These are phyloP conservation scores for Pocillopora verrucosa DNA, from an alignment of 64 coral and sea anemone species.

Conservation along the genomic window DNA sequence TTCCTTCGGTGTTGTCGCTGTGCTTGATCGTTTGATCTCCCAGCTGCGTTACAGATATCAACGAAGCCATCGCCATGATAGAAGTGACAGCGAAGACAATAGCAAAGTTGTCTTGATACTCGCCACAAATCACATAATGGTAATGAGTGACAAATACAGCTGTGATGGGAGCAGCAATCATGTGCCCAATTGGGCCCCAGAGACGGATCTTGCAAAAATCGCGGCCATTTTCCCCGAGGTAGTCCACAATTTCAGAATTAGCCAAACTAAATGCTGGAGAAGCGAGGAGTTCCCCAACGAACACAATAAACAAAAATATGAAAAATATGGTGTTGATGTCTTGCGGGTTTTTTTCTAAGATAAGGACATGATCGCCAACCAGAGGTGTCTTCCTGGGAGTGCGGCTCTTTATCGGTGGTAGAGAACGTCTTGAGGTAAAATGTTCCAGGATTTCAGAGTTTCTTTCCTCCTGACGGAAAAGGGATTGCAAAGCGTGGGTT, in stretches of 20 bases:
- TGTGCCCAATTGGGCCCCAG: slow-evolving; percentile 23
- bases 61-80: neutral
- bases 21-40: neutral
- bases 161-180: neutral
- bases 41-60: slow-evolving; percentile 5
- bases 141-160: neutral
- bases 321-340: slow-evolving; percentile 15
- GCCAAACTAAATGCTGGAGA: slow-evolving; percentile 17
- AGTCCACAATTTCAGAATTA: slow-evolving; percentile 36
- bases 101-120: slow-evolving; percentile 35
- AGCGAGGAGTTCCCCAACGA: slow-evolving; percentile 14
- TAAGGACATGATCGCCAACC: neutral
- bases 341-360: neutral
- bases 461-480: neutral
- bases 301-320: slow-evolving; percentile 24
- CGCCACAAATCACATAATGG: slow-evolving; percentile 27
- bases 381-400: neutral
- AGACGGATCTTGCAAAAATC: slow-evolving; percentile 23
- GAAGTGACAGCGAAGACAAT: slow-evolving; percentile 18
- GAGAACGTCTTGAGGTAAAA: no score
- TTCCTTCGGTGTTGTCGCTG: neutral
- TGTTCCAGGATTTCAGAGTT: no score
- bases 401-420: neutral
- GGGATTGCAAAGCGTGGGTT: neutral
- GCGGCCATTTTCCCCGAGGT: slow-evolving; percentile 22